phyloP scores from a whole-genome alignment of 2,888 invertebrate species.

The Stegana nigrithorax region DNA sequence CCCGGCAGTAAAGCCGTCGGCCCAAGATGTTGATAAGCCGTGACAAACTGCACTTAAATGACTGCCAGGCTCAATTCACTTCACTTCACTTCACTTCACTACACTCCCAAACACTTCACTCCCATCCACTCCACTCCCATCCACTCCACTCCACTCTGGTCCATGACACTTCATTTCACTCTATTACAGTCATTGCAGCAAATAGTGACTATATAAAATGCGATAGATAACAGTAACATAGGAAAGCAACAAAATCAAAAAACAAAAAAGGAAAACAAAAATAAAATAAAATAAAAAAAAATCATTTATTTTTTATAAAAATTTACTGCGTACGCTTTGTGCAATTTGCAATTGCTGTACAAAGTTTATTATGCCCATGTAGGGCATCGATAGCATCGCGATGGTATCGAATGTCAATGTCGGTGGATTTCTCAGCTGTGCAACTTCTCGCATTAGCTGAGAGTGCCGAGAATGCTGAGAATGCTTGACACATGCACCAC shows the following conservation, averaged over 20 bases:
- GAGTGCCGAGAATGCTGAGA: too few species aligned
- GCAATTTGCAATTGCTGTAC: conserved; percentile 55
- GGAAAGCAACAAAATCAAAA: too few species aligned
- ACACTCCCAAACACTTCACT: too few species aligned
- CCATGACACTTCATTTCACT: too few species aligned
- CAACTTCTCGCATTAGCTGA: too few species aligned
- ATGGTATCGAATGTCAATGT: conserved; percentile 58
- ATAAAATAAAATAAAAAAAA: background rate
- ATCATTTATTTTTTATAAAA: conserved; percentile 11
- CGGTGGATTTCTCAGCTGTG: conserved; percentile 37
- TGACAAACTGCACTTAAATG: conserved; percentile 54
- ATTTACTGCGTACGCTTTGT: conserved; percentile 30
- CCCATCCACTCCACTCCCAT: too few species aligned
- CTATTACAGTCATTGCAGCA: too few species aligned
- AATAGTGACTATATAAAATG: too few species aligned
- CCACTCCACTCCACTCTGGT: too few species aligned
- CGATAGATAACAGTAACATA: too few species aligned
- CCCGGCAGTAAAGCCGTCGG: conserved; percentile 7
- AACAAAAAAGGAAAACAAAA: background rate
- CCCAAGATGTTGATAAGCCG: conserved; percentile 55
- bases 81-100: background rate
- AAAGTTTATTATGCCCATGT: conserved; percentile 17
- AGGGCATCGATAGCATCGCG: conserved; percentile 16
- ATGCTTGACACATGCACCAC: background rate
- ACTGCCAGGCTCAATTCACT: conserved; percentile 3